Evolutionary conservation across 2,113 vertebrate species (phyloP), one percentile per base, ranked within the genome.

Genomic region (Pachyramphus minor): DNA sequence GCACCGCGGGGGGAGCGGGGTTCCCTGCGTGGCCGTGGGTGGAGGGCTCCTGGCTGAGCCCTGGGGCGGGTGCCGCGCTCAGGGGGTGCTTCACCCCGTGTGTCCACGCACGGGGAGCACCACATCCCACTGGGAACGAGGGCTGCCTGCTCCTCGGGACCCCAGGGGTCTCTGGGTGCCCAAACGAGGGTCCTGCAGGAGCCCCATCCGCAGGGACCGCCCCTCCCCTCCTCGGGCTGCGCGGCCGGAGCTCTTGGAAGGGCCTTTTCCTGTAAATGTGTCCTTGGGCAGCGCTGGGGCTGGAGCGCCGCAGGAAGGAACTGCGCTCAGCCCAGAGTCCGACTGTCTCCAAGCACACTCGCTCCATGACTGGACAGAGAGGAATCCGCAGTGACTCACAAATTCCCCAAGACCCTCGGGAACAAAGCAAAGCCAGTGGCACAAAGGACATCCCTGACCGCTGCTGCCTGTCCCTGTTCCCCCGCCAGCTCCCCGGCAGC

Each of bases 311-410:
- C 94, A 95, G 95, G 94, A 96, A 95, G 95, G 95, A 96, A 96
- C 93, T 91, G 89, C 16, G 90, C 82, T 90, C 47, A 15, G 74
- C 87, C 90, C 12, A 53, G 91, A 95, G 87, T 18, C 92, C 52
- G 12, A 5, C 31, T 66, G 96, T 95, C 95, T 96, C 66, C 85
- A 53, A 3, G 3, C 31, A 10, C 68, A 27, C 49, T 84, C 47
- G 17, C 59, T 45, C 41, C 41, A 7, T 94, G 93, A 94, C 80
- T 37, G 91, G 76, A 8, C 77, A 60, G 87, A 63, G 19, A 82
- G 74, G 81, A 96, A 96, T 91, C 63, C 84, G 1, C 69, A 45
- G 69, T 96, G 96, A 94, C 84, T 97, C 93, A 96, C 66, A 1
- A 64, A 87, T 84, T 91, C 78, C 71, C 39, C 56, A 20, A 52